Evolutionary conservation across 1,140 invertebrate genomes (phyloP).

Genomic region (Catajapyx aquilonaris): DNA sequence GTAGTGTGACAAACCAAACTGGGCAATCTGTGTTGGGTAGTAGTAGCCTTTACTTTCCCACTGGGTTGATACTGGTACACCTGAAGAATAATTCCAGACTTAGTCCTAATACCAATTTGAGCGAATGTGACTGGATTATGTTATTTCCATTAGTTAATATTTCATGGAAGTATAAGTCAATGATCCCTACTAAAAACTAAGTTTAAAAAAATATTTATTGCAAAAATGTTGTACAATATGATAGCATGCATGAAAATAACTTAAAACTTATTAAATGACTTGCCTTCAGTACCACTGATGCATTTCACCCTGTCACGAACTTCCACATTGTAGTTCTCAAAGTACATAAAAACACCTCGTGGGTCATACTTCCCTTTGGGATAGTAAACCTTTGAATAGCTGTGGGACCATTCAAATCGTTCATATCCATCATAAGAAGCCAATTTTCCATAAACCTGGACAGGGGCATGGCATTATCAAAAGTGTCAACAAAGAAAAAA

Average conservation of each 20-base stretch:
- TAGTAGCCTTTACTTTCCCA: slow-evolving; percentile 87
- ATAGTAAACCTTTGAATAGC: slow-evolving; percentile 75
- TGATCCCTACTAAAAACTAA: background rate
- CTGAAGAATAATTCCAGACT: slow-evolving; percentile 16
- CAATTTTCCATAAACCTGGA: slow-evolving; percentile 50
- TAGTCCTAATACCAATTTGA: no score
- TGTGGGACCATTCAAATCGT: slow-evolving; percentile 84
- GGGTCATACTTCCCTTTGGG: slow-evolving; percentile 75
- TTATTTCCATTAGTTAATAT: background rate
- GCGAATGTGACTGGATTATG: no score
- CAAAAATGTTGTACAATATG: no score
- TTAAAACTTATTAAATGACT: no score
- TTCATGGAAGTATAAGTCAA: background rate
- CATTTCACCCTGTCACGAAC: slow-evolving; percentile 86
- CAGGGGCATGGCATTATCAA: no score
- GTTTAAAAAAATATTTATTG: no score
- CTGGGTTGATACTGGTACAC: slow-evolving; percentile 83
- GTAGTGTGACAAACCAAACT: slow-evolving; percentile 92
- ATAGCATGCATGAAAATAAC: no score
- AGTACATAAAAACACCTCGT: slow-evolving; percentile 76
- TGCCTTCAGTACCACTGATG: slow-evolving; percentile 68
- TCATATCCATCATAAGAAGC: slow-evolving; percentile 41
- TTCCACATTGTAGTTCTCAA: slow-evolving; percentile 95
- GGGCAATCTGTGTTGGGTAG: slow-evolving; percentile 96
- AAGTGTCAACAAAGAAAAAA: no score